Conservation (phyloP, 2,888 invertebrate genomes). For the Netelia virgata region DNA sequence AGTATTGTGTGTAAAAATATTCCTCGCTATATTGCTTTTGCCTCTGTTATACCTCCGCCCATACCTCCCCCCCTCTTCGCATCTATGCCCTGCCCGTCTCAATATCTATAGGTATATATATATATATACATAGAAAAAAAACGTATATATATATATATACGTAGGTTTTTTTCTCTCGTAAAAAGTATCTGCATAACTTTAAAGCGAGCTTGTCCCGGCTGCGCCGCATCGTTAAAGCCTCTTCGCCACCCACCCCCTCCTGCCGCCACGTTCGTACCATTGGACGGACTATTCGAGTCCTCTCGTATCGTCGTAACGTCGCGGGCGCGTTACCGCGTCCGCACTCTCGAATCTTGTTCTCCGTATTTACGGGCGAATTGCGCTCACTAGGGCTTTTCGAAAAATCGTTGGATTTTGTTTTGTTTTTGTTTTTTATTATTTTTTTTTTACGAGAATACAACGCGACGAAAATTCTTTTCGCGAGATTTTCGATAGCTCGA, state of each 20-base stretch:
- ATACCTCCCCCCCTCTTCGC: background rate
- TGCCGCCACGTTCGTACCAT: background rate
- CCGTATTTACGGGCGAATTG: background rate
- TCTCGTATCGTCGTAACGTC: slow-evolving; percentile 1
- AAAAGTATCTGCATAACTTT: slow-evolving; percentile 72
- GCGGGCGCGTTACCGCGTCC: background rate
- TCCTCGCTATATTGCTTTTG: slow-evolving; percentile 66
- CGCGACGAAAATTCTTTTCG: too few species aligned
- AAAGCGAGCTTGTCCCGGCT: slow-evolving; percentile 61
- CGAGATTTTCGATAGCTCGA: too few species aligned
- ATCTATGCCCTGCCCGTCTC: background rate
- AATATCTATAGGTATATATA: slow-evolving; percentile 19
- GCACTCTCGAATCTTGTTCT: slow-evolving; percentile 23
- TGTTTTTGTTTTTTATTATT: too few species aligned
- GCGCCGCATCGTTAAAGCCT: slow-evolving; percentile 61
- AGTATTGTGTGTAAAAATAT: slow-evolving; percentile 70
- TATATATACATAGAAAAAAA: too few species aligned
- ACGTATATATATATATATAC: background rate
- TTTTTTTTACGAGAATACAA: too few species aligned
- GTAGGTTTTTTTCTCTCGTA: slow-evolving; percentile 58
- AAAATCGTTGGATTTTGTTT: too few species aligned
- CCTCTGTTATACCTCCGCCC: slow-evolving; percentile 27
- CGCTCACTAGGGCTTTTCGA: too few species aligned
- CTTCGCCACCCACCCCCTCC: background rate
- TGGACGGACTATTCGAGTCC: background rate